Evolutionary conservation across 2,888 invertebrate species (phyloP).

Genomic region (Catocala sponsa): DNA sequence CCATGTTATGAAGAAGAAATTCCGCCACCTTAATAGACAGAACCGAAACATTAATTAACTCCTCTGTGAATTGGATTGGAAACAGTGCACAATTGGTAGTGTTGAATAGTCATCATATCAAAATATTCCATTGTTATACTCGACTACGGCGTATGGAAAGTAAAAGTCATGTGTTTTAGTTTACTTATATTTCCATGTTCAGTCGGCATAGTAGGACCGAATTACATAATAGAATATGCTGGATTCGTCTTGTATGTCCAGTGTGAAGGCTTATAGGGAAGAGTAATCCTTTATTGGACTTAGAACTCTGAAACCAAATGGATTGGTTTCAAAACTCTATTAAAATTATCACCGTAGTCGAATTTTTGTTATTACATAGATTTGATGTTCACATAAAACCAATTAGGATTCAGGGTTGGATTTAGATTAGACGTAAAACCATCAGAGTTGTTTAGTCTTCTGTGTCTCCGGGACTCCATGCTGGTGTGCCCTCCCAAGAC

Average conservation of each 20-base stretch:
- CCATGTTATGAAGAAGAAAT: constrained; percentile 77
- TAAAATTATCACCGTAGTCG: constrained; percentile 39
- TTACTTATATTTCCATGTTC: constrained; percentile 11
- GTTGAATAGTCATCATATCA: constrained; percentile 45
- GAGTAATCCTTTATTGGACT: constrained; percentile 21
- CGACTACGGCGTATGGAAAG: constrained; percentile 44
- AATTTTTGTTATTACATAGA: constrained; percentile 38
- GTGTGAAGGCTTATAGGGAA: constrained; percentile 25
- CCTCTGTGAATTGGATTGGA: constrained; percentile 67
- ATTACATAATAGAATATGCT: constrained; percentile 31
- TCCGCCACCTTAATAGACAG: constrained; percentile 85
- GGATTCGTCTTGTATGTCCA: constrained; percentile 36
- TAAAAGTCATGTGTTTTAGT: constrained; percentile 5
- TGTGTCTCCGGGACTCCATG: constrained; percentile 81
- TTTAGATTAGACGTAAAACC: constrained; percentile 75
- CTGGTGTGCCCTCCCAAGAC: constrained; percentile 85
- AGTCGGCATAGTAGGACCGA: constrained; percentile 25
- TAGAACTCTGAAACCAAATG: constrained; percentile 19
- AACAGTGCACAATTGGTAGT: constrained; percentile 60
- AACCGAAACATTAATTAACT: constrained; percentile 65
- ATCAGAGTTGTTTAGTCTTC: constrained; percentile 73
- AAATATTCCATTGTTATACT: constrained; percentile 32
- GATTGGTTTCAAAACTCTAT: constrained; percentile 20
- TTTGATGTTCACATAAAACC: constrained; percentile 49
- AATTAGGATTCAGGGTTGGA: constrained; percentile 63